Base-by-base conservation (phyloP, 2,113 vertebrate genomes). In the Xerus inauris region DNA sequence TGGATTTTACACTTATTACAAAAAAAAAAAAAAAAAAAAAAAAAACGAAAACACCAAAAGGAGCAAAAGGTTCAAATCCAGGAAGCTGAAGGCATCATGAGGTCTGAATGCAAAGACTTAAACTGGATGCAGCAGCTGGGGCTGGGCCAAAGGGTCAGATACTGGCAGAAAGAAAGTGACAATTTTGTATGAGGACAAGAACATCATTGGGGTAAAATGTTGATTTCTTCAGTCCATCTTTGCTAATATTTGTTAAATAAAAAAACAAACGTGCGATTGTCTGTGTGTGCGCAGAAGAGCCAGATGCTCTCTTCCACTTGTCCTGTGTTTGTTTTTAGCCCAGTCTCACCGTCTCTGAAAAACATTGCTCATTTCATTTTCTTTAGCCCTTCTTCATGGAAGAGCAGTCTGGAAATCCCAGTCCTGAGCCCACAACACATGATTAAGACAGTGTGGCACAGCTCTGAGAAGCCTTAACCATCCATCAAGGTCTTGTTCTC, bases 341-440 rank as follows among this genome's bases (percentile, higher is more conserved):
- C 62, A 86, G 4, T 67, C 12, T 80, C 54, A 35, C 3, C 57
- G 16, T 19, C 24, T 86, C 40, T 87, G 65, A 69, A 89, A 94
- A 62, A 54, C 35, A 71, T 3, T 14, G 13, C 65, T 79, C 57
- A 54, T 91, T 24, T 90, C 73, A 91, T 92, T 96, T 92, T 97
- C 80, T 88, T 40, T 19, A 67, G 1, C 14, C 81, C 51, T 26
- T 32, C 67, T 76, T 92, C 35, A 57, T 49, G 24, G 38, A n/a
- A 84, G 30, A 85, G 19, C 47, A 24, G 9, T 47, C 84, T 71
- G 13, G 67, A 45, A 83, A 64, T 38, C 59, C 47, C 20, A 42
- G 4, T 40, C 69, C 30, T 20, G 40, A 79, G 30, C 24, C 38
- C 40, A 69, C 19, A 38, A 24, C 3, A 64, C 26, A 2, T 47